Percentiles rank a stretch among this genome's conserved stretches.
Conservation (phyloP, 2,113 vertebrate species). For the Choloepus hoffmanni region DNA sequence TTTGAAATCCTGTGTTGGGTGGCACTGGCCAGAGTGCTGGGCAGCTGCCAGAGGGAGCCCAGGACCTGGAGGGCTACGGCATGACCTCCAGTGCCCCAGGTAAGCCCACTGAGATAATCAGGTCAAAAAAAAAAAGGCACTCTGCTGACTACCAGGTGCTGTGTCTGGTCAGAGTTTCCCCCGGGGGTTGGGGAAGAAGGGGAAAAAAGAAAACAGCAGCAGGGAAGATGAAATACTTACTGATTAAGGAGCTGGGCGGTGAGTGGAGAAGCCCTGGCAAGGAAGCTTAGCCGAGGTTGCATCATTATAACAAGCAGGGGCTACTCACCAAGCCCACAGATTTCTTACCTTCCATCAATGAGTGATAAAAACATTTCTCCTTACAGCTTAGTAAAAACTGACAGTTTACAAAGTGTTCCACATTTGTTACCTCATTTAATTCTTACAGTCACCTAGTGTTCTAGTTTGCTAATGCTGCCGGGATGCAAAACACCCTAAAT, state of each 20-base stretch:
- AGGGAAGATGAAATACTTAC: not conserved
- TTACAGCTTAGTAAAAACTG: not conserved
- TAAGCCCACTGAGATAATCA: slow-evolving; percentile 5
- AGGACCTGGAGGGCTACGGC: not conserved
- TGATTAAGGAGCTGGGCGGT: too few species aligned
- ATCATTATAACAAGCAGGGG: too few species aligned
- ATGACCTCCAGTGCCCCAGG: not conserved
- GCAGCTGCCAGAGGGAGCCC: not conserved
- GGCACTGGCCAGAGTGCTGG: not conserved
- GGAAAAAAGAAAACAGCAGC: not conserved
- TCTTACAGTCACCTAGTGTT: not conserved
- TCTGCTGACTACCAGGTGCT: slow-evolving; percentile 60
- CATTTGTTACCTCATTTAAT: not conserved
- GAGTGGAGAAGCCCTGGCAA: not conserved
- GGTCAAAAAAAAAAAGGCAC: slow-evolving; percentile 48
- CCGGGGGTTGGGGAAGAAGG: not conserved
- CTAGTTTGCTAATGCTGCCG: too few species aligned
- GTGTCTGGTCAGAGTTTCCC: slow-evolving; percentile 13
- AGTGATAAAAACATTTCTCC: not conserved
- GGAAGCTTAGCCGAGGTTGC: too few species aligned
- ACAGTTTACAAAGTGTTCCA: not conserved
- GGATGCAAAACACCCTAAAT: too few species aligned
- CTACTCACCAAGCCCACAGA: not conserved
- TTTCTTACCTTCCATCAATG: not conserved
- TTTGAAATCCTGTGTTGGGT: not conserved